Conservation (phyloP, 2,113 vertebrate genomes). For the Tor tambroides region DNA sequence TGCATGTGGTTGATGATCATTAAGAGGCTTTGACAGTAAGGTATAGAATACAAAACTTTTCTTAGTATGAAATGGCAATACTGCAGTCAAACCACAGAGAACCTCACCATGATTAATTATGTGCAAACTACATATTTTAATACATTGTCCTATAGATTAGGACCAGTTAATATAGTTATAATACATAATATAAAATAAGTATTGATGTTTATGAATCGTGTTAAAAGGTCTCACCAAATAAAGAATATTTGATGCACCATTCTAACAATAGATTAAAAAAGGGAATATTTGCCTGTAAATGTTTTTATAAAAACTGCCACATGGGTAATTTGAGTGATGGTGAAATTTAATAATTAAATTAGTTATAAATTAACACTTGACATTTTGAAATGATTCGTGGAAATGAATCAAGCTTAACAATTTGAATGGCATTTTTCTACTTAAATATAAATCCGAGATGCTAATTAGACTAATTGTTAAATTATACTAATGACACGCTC, state of each 20-base stretch:
- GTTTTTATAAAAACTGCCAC: not conserved
- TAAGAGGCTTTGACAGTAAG: not conserved
- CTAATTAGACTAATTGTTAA: not conserved
- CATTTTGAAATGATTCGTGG: not conserved
- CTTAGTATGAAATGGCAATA: not conserved
- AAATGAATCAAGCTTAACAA: not conserved
- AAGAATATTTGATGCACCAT: not conserved
- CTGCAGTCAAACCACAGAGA: not conserved
- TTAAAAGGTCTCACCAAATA: not conserved
- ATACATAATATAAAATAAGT: not conserved
- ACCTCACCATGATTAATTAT: not conserved
- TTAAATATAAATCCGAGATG: not conserved
- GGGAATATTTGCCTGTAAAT: not conserved
- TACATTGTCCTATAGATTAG: not conserved
- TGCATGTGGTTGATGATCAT: not conserved
- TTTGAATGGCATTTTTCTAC: not conserved
- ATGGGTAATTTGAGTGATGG: not conserved
- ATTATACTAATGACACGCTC: not conserved
- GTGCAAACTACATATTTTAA: not conserved
- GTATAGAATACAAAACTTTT: slow-evolving; percentile 21
- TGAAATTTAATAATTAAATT: not conserved
- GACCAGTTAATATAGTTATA: not conserved
- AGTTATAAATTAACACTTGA: not conserved
- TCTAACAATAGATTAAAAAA: not conserved
- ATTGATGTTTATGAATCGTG: not conserved